phyloP scores from a whole-genome alignment of 1,140 invertebrate species.

The Pomacea maculata region DNA sequence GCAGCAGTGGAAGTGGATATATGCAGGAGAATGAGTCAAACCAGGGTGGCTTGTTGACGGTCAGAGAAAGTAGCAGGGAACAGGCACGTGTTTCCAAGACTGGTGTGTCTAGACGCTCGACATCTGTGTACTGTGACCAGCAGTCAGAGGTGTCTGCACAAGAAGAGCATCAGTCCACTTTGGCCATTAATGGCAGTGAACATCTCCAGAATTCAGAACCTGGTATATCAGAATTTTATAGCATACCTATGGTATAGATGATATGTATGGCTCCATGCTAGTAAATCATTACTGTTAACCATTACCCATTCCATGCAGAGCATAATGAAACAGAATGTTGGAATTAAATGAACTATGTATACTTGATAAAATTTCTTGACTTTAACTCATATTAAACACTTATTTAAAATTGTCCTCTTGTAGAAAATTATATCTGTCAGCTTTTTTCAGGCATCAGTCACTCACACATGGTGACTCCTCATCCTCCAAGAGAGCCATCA shows the following conservation, averaged over 20 bases:
- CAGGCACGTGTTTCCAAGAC: neutral
- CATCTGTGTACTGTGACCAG: slow-evolving; percentile 22
- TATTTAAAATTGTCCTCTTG: no score
- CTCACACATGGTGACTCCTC: slow-evolving; percentile 45
- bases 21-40: slow-evolving; percentile 10
- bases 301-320: no score
- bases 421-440: neutral
- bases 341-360: no score
- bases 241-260: no score
- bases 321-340: no score
- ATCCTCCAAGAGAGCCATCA: slow-evolving; percentile 58
- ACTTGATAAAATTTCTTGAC: no score
- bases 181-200: neutral
- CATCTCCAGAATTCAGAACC: neutral
- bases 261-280: no score
- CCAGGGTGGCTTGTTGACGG: slow-evolving; percentile 8
- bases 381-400: no score
- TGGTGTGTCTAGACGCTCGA: neutral
- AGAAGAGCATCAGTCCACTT: slow-evolving; percentile 31
- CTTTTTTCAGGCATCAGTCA: slow-evolving; percentile 21
- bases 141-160: slow-evolving; percentile 39
- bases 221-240: no score
- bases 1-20: slow-evolving; percentile 9
- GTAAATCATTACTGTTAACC: no score
- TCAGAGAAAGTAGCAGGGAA: slow-evolving; percentile 11